Conservation (phyloP, 2,888 invertebrate genomes). For the Lasioglossum figueresi region DNA sequence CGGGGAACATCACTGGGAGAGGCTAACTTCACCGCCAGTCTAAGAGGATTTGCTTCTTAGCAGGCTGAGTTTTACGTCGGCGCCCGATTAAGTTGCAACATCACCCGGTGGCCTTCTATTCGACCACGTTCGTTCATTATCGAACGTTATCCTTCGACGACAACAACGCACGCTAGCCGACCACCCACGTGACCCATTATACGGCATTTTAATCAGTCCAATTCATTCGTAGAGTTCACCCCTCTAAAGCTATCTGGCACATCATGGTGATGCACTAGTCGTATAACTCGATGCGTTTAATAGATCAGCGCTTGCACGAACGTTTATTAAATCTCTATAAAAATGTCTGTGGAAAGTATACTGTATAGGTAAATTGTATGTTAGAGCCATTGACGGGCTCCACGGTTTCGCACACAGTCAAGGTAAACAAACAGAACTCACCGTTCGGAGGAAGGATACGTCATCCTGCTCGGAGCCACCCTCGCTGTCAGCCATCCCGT, state of each 20-base stretch:
- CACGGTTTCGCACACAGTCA: no score
- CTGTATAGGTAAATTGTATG: neutral
- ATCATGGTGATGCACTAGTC: neutral
- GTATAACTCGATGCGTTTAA: neutral
- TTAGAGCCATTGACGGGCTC: neutral
- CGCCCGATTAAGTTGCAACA: slow-evolving; percentile 1
- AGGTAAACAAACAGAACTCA: slow-evolving; percentile 85
- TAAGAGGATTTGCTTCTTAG: slow-evolving; percentile 13
- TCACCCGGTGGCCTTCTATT: neutral
- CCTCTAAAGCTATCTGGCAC: neutral
- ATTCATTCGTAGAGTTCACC: neutral
- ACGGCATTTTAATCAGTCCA: neutral
- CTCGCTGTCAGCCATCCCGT: slow-evolving; percentile 94
- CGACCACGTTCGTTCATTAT: neutral
- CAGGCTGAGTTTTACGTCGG: neutral
- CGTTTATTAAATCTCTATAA: neutral
- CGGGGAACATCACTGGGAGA: neutral
- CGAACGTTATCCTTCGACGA: neutral
- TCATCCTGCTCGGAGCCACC: slow-evolving; percentile 99
- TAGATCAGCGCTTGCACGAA: slow-evolving; percentile 30
- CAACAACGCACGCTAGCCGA: slow-evolving; percentile 25
- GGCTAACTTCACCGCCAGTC: slow-evolving; percentile 3
- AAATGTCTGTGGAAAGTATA: neutral
- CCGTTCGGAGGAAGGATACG: slow-evolving; percentile 99
- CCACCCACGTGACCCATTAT: slow-evolving; percentile 46